Conservation (phyloP, 2,113 vertebrate species). For the Mustela nigripes region DNA sequence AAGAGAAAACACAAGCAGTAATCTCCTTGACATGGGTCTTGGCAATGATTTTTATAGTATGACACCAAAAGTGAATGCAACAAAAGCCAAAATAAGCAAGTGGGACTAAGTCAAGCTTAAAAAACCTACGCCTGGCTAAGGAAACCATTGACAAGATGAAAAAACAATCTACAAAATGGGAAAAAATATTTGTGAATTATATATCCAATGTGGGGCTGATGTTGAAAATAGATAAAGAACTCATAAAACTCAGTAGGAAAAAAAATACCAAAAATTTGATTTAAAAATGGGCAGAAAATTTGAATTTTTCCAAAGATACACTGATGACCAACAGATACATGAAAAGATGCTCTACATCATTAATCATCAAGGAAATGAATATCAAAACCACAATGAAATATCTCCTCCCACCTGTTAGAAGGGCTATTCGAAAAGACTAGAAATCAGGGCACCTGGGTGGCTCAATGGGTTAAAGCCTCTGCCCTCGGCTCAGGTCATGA, state of each 20-base stretch:
- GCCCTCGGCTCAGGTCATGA: too few species aligned
- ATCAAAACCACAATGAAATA: neutral
- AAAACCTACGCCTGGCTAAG: neutral
- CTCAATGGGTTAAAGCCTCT: too few species aligned
- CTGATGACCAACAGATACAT: neutral
- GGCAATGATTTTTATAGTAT: neutral
- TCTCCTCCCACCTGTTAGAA: neutral
- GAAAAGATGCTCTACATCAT: neutral
- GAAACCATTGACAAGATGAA: neutral
- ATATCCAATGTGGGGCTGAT: neutral
- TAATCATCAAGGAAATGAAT: neutral
- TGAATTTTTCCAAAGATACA: neutral
- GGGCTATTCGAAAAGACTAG: neutral
- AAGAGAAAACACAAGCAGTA: neutral
- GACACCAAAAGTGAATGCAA: neutral
- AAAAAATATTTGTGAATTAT: neutral
- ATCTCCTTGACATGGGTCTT: neutral
- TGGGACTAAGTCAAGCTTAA: neutral
- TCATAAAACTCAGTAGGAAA: neutral
- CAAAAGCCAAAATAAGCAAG: neutral
- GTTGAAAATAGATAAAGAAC: neutral
- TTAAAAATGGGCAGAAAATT: neutral
- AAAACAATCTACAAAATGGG: neutral
- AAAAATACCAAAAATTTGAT: neutral
- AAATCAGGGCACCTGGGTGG: too few species aligned